Evolutionary conservation across 2,113 vertebrate genomes (phyloP).

Genomic region (Phyllostomus discolor): DNA sequence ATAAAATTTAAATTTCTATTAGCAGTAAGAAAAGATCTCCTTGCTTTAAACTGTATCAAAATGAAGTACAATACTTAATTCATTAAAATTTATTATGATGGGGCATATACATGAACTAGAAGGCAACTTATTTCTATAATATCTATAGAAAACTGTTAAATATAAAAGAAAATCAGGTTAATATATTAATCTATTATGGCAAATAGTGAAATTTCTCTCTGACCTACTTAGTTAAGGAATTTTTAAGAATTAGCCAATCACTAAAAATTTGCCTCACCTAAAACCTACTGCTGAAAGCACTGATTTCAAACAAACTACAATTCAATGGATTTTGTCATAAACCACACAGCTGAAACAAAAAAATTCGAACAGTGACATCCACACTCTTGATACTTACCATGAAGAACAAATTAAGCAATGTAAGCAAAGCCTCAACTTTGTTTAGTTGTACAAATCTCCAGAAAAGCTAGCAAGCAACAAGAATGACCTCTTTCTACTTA

Average conservation of each 20-base stretch:
- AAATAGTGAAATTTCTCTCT: neutral
- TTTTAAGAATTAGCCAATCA: neutral
- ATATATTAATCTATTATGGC: neutral
- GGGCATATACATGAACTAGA: neutral
- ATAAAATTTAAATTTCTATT: slow-evolving; percentile 6
- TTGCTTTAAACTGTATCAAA: neutral
- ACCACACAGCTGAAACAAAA: neutral
- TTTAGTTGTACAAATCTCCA: neutral
- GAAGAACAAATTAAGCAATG: slow-evolving; percentile 54
- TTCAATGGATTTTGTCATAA: neutral
- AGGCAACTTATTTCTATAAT: neutral
- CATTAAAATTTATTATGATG: neutral
- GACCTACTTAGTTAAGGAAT: neutral
- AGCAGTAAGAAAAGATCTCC: neutral
- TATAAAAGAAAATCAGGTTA: neutral
- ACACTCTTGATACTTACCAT: neutral
- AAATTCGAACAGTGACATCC: neutral
- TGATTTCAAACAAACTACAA: neutral
- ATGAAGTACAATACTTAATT: slow-evolving; percentile 13
- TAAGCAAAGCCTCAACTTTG: slow-evolving; percentile 11
- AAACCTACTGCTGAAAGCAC: slow-evolving; percentile 23
- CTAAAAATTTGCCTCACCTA: slow-evolving; percentile 27
- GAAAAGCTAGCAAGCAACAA: slow-evolving; percentile 29
- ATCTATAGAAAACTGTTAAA: neutral
- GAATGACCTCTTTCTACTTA: slow-evolving; percentile 30